phyloP scores from a whole-genome alignment of 1,140 invertebrate species.

The Eulimnadia texana region DNA sequence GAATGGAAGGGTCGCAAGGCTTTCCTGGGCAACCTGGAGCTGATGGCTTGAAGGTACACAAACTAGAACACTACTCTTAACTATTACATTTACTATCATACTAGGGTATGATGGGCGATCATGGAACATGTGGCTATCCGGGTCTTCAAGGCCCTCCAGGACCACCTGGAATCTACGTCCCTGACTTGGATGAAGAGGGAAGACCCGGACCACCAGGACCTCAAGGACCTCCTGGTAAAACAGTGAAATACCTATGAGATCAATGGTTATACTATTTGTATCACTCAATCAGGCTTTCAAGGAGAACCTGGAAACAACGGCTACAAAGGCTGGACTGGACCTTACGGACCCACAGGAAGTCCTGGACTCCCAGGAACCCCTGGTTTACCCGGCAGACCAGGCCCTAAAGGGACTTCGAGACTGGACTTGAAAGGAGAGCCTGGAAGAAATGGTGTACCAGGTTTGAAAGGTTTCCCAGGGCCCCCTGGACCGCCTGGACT shows the following conservation, averaged over 20 bases:
- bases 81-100: not conserved
- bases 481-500: slow-evolving; percentile 32
- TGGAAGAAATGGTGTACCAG: slow-evolving; percentile 46
- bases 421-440: slow-evolving; percentile 53
- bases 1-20: slow-evolving; percentile 68
- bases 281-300: slow-evolving; percentile 22
- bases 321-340: slow-evolving; percentile 34
- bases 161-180: slow-evolving; percentile 52
- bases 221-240: slow-evolving; percentile 37
- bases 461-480: slow-evolving; percentile 37
- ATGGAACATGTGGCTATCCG: slow-evolving; percentile 47
- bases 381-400: slow-evolving; percentile 30
- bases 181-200: slow-evolving; percentile 45
- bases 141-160: slow-evolving; percentile 54
- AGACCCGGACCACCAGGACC: slow-evolving; percentile 44
- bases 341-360: slow-evolving; percentile 30
- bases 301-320: slow-evolving; percentile 45
- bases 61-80: no score
- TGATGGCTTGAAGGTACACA: slow-evolving; percentile 41
- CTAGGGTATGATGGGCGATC: slow-evolving; percentile 49
- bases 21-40: slow-evolving; percentile 46
- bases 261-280: not conserved
- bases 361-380: slow-evolving; percentile 24
- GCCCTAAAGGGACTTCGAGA: slow-evolving; percentile 34
- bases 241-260: no score